Percentiles rank a stretch among this genome's conserved stretches.
These are phyloP conservation scores for Labia minor DNA, from an alignment of 2,888 invertebrate species.

Conservation along the genomic window DNA sequence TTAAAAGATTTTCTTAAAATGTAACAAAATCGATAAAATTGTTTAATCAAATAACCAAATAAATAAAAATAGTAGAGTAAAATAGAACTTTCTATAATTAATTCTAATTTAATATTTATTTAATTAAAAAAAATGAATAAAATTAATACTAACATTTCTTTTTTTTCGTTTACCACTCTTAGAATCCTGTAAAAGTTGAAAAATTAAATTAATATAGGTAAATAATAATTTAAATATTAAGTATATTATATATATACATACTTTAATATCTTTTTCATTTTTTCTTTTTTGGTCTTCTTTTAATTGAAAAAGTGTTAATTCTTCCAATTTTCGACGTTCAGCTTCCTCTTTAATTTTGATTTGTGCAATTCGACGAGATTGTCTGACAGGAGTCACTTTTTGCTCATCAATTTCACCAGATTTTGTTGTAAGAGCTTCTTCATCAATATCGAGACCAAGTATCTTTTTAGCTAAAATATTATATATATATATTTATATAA, in stretches of 20 bases:
- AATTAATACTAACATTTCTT: not conserved
- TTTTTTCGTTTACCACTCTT: not conserved
- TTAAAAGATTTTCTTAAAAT: too few species aligned
- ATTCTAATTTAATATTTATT: too few species aligned
- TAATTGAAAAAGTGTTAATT: conserved; percentile 55
- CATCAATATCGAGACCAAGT: conserved; percentile 41
- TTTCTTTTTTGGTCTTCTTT: conserved; percentile 52
- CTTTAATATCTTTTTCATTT: conserved; percentile 27
- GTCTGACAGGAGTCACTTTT: conserved; percentile 49
- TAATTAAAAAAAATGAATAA: too few species aligned
- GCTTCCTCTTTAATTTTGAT: conserved; percentile 79
- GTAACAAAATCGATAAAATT: too few species aligned
- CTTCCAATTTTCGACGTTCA: conserved; percentile 61
- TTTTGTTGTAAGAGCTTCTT: conserved; percentile 32
- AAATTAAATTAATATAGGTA: too few species aligned
- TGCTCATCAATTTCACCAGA: conserved; percentile 31
- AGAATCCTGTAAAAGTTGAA: not conserved
- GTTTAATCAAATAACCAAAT: too few species aligned
- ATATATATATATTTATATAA: not conserved
- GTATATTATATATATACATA: conserved; percentile 17
- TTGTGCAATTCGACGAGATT: conserved; percentile 76
- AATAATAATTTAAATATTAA: not conserved
- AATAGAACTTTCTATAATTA: too few species aligned
- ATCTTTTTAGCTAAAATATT: conserved; percentile 22
- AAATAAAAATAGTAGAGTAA: too few species aligned